phyloP scores from a whole-genome alignment of 2,113 vertebrate genomes.

The Coreoperca whiteheadi region DNA sequence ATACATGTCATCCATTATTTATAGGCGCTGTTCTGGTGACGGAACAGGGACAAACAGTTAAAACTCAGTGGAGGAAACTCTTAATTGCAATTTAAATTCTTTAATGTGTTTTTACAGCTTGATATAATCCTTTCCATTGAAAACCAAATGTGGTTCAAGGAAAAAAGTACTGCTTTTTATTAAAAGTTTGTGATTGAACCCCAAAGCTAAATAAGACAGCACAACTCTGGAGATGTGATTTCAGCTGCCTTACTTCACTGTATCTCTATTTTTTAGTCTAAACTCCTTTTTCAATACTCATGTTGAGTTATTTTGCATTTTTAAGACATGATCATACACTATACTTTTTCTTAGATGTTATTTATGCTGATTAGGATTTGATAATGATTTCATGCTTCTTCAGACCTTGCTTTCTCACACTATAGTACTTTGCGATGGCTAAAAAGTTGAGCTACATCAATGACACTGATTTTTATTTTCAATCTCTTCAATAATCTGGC shows the following conservation, averaged over 20 bases:
- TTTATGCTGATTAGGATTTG: background rate
- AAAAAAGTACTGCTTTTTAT: background rate
- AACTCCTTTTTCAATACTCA: too few species aligned
- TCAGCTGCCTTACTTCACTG: background rate
- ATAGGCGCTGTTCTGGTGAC: too few species aligned
- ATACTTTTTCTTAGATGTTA: background rate
- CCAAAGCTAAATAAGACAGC: background rate
- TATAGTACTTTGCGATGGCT: background rate
- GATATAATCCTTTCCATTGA: too few species aligned
- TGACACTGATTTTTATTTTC: background rate
- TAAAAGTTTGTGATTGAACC: background rate
- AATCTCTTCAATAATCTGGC: background rate
- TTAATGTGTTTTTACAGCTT: too few species aligned
- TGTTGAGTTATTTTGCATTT: background rate
- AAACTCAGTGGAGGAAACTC: too few species aligned
- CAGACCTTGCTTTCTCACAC: background rate
- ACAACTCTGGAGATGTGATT: background rate
- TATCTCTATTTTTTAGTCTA: too few species aligned
- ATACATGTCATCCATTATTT: too few species aligned
- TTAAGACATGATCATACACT: background rate
- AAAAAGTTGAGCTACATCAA: background rate
- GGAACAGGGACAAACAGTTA: too few species aligned
- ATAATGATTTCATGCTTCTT: background rate
- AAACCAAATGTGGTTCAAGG: background rate
- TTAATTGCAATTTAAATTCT: too few species aligned